Percentiles rank a stretch among this genome's conserved stretches.
These are phyloP conservation scores for Amphiprion clarkii DNA, from an alignment of 2,797 vertebrate species.

Conservation along the genomic window DNA sequence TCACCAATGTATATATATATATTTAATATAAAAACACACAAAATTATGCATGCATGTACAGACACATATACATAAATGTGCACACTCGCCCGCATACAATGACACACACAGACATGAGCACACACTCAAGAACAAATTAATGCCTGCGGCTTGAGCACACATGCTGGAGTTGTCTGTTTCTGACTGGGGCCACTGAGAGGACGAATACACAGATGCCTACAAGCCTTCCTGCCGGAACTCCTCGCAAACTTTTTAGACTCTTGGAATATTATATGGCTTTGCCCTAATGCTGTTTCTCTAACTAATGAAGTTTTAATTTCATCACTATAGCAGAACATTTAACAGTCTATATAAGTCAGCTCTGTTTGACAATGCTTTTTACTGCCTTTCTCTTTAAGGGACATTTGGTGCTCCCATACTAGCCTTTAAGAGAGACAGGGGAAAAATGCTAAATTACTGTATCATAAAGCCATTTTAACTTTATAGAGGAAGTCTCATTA, in stretches of 20 bases:
- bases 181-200: constrained; percentile 69
- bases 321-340: constrained; percentile 67
- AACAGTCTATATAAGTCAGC: constrained; percentile 54
- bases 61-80: constrained; percentile 39
- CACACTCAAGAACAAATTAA: constrained; percentile 59
- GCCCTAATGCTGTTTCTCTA: constrained; percentile 64
- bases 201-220: constrained; percentile 53
- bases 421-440: constrained; percentile 68
- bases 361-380: constrained; percentile 70
- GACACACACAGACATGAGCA: constrained; percentile 38
- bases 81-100: constrained; percentile 6
- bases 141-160: constrained; percentile 60
- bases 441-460: constrained; percentile 72
- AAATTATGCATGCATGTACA: constrained; percentile 34
- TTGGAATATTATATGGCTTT: constrained; percentile 45
- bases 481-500: constrained; percentile 77
- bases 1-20: constrained; percentile 7
- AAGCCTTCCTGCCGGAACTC: constrained; percentile 67
- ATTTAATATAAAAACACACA: no score
- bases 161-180: constrained; percentile 58
- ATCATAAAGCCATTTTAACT: constrained; percentile 78
- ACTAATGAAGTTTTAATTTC: constrained; percentile 77
- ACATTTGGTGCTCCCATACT: constrained; percentile 61
- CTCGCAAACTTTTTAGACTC: constrained; percentile 39
- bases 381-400: constrained; percentile 64